These are phyloP conservation scores for Sternotherus odoratus DNA, from an alignment of 2,797 vertebrate species.

Conservation along the genomic window DNA sequence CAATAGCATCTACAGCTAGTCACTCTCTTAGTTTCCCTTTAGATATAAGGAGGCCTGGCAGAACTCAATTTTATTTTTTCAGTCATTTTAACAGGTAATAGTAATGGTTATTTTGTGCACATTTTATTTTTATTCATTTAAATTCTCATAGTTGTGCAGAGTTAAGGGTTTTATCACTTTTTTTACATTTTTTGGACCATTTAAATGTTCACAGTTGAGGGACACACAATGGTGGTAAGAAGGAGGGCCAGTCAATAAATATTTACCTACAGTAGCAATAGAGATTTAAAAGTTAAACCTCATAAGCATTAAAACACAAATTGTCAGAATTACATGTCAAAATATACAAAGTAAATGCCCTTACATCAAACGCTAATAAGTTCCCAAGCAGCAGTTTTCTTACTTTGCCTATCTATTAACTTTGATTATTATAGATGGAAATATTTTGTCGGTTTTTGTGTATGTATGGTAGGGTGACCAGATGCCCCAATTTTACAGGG, in stretches of 20 bases:
- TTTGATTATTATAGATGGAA: neutral
- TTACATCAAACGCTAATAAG: neutral
- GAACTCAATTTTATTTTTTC: neutral
- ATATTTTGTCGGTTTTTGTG: neutral
- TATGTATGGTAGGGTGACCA: neutral
- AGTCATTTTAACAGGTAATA: neutral
- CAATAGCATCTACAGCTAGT: constrained; percentile 39
- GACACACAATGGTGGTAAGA: neutral
- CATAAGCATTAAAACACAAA: neutral
- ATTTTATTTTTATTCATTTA: neutral
- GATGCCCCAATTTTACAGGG: too few species aligned
- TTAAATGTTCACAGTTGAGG: neutral
- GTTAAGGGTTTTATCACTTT: neutral
- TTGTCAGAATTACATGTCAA: neutral
- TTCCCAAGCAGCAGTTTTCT: neutral
- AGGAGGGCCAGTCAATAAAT: neutral
- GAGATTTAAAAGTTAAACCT: neutral
- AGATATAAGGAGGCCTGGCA: neutral
- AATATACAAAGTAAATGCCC: neutral
- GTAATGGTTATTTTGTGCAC: neutral
- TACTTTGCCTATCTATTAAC: neutral
- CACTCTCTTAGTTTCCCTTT: constrained; percentile 51
- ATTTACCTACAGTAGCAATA: neutral
- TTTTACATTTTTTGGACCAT: neutral
- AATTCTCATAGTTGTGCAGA: neutral